These are phyloP conservation scores for Leuciscus waleckii DNA, from an alignment of 2,797 vertebrate species.

Conservation along the genomic window DNA sequence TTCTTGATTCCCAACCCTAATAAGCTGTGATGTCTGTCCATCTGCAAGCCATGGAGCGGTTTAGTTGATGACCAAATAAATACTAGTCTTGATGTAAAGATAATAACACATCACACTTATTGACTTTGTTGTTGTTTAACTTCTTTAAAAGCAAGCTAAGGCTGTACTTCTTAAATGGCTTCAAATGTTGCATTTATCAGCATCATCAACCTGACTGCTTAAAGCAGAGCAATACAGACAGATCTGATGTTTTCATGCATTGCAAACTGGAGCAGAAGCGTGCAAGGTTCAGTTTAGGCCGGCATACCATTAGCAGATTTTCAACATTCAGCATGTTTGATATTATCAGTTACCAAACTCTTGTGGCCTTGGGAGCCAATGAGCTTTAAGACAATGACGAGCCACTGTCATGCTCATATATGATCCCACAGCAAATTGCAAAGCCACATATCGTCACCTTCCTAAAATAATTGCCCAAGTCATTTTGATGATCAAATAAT, in stretches of 20 bases:
- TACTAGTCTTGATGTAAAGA: neutral
- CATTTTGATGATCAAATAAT: too few species aligned
- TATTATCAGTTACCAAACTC: neutral
- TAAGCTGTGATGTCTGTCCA: neutral
- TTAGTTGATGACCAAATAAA: neutral
- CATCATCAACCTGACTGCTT: neutral
- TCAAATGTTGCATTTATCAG: neutral
- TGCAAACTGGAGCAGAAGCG: neutral
- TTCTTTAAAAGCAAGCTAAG: neutral
- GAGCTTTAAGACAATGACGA: neutral
- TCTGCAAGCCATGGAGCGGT: neutral
- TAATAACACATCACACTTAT: neutral
- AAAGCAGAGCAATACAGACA: neutral
- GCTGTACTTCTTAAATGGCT: neutral
- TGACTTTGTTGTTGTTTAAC: neutral
- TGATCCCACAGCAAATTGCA: neutral
- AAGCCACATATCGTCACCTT: neutral
- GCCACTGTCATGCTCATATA: neutral
- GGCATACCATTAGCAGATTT: neutral
- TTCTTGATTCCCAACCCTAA: neutral
- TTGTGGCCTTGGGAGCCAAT: neutral
- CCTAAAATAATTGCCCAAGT: too few species aligned
- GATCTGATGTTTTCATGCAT: neutral
- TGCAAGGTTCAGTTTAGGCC: neutral
- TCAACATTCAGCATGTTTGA: neutral